Base-by-base conservation (phyloP, 2,888 invertebrate genomes). In the Colletes collaris region DNA sequence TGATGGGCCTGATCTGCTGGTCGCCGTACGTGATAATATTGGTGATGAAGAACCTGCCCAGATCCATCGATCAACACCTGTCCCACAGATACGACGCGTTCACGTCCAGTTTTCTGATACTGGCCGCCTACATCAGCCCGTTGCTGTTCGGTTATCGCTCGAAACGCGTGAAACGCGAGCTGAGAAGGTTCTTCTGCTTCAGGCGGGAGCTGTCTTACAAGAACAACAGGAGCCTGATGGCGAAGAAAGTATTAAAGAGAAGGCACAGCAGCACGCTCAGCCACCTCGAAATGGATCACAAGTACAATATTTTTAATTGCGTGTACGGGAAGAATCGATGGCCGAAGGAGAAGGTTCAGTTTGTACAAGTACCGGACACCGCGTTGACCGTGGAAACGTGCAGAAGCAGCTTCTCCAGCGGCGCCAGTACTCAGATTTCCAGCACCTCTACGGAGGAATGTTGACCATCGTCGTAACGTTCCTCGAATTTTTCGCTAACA, bases 91-190 rank as follows among this genome's bases (percentile, higher is more conserved):
- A 91, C 86, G 92, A 91, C 87, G 85, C 88, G n/a, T 63, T 89
- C 13, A 91, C 90, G 0, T 81, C 92, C 4, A 89, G 90, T 49
- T 90, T 92, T 63, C 88, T 96, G 75, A 93, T 95, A 74, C 93
- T 96, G 71, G 96, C 96, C 65, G 94, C 95, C 68, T 94, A 95
- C 56, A 94, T 95, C 35, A 96, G 96, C 63, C 97, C 97, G 19
- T 94, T 97, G 89, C 94, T 97, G 64, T 97, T 97, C 92, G 97
- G 97, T 50, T 95, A 97, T 92, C 94, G 97, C 4, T 96, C 96
- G 81, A 94, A 95, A 16, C 94, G 96, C 40, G 95, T 96, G 3
- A 94, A 95, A 85, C 91, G 95, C 11, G 95, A 95, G 85, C 91
- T 95, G 3, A 91, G 94, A 10, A 93, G 93, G 84, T 93, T 95